Evolutionary conservation across 2,888 invertebrate species (phyloP).

Genomic region (Bombylius discolor): DNA sequence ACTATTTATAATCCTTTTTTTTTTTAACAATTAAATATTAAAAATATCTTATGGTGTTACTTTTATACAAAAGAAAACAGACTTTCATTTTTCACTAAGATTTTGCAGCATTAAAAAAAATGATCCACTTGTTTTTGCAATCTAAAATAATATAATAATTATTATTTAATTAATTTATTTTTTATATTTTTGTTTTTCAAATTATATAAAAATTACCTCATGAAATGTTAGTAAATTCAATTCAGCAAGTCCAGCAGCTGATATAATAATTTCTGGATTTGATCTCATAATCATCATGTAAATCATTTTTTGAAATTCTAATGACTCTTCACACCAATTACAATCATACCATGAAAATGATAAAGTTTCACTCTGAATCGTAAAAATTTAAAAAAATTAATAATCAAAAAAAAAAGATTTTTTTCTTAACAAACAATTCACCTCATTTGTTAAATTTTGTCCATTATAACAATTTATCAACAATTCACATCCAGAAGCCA

Average conservation of each 20-base stretch:
- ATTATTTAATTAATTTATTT: not conserved
- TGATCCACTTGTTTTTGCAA: not conserved
- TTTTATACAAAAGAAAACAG: too few species aligned
- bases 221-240: not conserved
- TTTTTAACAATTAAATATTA: too few species aligned
- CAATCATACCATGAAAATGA: not conserved
- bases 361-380: not conserved
- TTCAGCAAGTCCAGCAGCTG: not conserved
- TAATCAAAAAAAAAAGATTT: too few species aligned
- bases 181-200: not conserved
- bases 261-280: not conserved
- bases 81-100: not conserved
- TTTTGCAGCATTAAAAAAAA: not conserved
- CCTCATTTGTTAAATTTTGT: not conserved
- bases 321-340: not conserved
- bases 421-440: not conserved
- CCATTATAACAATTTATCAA: not conserved
- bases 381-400: too few species aligned
- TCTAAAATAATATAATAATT: not conserved
- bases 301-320: not conserved
- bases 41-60: too few species aligned
- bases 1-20: too few species aligned
- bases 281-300: not conserved
- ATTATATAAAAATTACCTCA: not conserved
- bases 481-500: not conserved